phyloP scores from a whole-genome alignment of 2,797 vertebrate genomes.

The Crypturellus tataupa region DNA sequence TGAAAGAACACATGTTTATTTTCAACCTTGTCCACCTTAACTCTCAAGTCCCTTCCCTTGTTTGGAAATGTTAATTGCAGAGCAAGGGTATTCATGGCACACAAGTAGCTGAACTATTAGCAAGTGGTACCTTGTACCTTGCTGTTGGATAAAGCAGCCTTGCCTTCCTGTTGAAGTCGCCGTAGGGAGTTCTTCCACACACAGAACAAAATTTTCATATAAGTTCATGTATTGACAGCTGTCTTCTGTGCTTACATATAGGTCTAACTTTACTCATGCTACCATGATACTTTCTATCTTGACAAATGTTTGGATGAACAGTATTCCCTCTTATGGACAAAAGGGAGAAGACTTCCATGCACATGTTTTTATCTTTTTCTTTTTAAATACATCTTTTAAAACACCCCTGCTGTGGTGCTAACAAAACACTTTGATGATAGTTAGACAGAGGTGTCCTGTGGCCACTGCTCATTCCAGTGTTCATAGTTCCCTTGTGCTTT shows the following conservation, averaged over 20 bases:
- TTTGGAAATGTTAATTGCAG: background rate
- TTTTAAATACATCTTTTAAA: background rate
- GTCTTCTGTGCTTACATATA: background rate
- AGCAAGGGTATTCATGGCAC: background rate
- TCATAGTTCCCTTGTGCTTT: background rate
- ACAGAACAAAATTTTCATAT: background rate
- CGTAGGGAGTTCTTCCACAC: background rate
- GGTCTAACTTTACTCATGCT: background rate
- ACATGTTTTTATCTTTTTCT: background rate
- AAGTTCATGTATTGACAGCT: background rate
- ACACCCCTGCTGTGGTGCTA: background rate
- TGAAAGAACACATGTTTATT: background rate
- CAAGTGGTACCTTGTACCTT: background rate
- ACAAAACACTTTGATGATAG: background rate
- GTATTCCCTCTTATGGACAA: background rate
- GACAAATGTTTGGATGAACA: background rate
- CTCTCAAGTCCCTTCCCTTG: background rate
- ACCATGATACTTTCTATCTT: background rate
- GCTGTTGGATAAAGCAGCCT: background rate
- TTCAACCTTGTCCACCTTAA: background rate
- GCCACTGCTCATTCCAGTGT: background rate
- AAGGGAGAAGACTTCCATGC: background rate
- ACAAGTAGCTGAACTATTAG: background rate
- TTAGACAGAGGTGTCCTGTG: background rate
- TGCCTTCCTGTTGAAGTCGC: background rate